Conservation (phyloP, 2,113 vertebrate species). For the Oriolus oriolus region DNA sequence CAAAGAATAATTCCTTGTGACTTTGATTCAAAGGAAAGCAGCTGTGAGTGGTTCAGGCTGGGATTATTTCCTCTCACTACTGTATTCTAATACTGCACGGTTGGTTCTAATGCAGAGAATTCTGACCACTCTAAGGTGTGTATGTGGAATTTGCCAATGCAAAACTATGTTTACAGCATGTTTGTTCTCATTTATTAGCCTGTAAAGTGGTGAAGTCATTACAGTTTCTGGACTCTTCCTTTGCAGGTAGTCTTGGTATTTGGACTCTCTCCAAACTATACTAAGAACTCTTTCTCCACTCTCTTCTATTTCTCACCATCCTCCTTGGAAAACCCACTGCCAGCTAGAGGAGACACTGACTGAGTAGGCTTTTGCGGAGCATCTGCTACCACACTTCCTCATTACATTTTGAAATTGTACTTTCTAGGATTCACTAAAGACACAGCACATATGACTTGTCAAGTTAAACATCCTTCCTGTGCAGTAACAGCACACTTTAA, state of each 20-base stretch:
- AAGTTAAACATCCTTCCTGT: slow-evolving; percentile 52
- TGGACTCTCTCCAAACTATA: neutral
- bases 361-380: slow-evolving; percentile 26
- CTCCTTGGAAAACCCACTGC: slow-evolving; percentile 21
- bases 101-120: neutral
- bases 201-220: neutral
- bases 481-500: slow-evolving; percentile 12
- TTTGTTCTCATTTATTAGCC: neutral
- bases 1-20: neutral
- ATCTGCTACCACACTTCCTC: slow-evolving; percentile 39
- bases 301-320: slow-evolving; percentile 6
- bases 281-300: neutral
- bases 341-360: neutral
- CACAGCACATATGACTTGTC: slow-evolving; percentile 12
- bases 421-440: slow-evolving; percentile 45
- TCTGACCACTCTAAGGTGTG: neutral
- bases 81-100: neutral
- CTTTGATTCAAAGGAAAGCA: neutral
- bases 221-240: neutral
- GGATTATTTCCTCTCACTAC: neutral
- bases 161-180: neutral
- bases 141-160: neutral
- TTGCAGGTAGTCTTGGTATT: neutral
- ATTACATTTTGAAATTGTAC: slow-evolving; percentile 20
- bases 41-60: neutral